These are phyloP conservation scores for Drosophila persimilis DNA, from an alignment of 1,140 invertebrate species.

Conservation along the genomic window DNA sequence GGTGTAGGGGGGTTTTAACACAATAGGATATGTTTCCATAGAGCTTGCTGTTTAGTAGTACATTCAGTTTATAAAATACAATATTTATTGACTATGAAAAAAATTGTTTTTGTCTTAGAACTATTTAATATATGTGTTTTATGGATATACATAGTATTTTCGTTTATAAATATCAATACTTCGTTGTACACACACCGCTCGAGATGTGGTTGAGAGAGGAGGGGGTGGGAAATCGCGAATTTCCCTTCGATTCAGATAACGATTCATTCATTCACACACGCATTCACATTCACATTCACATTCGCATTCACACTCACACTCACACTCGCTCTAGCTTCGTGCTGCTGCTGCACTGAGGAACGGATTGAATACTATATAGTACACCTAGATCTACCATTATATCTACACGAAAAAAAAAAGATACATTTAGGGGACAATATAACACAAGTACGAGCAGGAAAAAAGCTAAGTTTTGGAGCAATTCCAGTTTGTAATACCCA, in stretches of 20 bases:
- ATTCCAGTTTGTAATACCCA: constrained; percentile 35
- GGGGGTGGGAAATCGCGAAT: not conserved
- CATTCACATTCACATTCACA: not conserved
- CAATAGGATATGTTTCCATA: constrained; percentile 18
- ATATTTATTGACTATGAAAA: constrained; percentile 73
- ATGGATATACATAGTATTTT: constrained; percentile 10
- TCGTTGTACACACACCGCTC: constrained; percentile 69
- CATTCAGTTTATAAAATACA: constrained; percentile 43
- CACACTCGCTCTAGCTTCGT: not conserved
- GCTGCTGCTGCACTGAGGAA: constrained; percentile 59
- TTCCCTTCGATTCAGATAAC: constrained; percentile 4
- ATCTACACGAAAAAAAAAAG: constrained; percentile 23
- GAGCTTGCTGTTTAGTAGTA: constrained; percentile 30
- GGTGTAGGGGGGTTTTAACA: constrained; percentile 18
- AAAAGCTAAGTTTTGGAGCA: constrained; percentile 58
- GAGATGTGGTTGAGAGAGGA: constrained; percentile 7
- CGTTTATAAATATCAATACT: constrained; percentile 70
- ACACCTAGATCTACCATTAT: constrained; percentile 57
- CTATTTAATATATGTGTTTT: constrained; percentile 64
- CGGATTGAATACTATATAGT: constrained; percentile 68
- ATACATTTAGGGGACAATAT: constrained; percentile 35
- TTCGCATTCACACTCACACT: not conserved
- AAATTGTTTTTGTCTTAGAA: constrained; percentile 58
- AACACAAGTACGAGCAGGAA: constrained; percentile 68
- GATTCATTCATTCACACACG: not conserved